Evolutionary conservation across 2,888 invertebrate species (phyloP).

Genomic region (Synergus japonicus): DNA sequence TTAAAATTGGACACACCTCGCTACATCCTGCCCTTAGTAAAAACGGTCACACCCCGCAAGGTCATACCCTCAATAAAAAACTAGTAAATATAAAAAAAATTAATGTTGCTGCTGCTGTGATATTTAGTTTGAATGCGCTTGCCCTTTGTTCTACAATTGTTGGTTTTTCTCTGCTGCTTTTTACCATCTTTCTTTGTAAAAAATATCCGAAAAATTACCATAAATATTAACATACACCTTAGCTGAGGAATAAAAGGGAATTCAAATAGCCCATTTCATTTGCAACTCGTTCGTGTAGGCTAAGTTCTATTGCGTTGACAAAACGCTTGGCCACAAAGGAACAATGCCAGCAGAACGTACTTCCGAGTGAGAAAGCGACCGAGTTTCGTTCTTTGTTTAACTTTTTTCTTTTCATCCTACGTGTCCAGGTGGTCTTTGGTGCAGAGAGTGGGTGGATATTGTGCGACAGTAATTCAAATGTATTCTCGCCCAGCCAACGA

Average conservation of each 20-base stretch:
- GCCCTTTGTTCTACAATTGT: too few species aligned
- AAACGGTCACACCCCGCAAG: too few species aligned
- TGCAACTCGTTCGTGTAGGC: not conserved
- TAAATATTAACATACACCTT: not conserved
- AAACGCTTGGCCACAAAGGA: constrained; percentile 8
- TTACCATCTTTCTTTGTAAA: too few species aligned
- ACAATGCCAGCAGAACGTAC: constrained; percentile 16
- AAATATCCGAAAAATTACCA: too few species aligned
- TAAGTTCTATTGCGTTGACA: not conserved
- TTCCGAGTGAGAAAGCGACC: constrained; percentile 1
- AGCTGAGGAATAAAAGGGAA: not conserved
- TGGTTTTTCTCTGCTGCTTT: too few species aligned
- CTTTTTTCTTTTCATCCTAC: constrained; percentile 19
- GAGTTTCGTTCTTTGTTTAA: constrained; percentile 13
- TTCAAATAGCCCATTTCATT: not conserved
- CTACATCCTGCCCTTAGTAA: too few species aligned
- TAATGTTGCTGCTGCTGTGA: too few species aligned
- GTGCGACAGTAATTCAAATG: constrained; percentile 29
- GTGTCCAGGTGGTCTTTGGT: constrained; percentile 17
- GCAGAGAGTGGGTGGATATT: constrained; percentile 25
- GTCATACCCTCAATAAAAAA: too few species aligned
- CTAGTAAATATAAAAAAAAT: too few species aligned
- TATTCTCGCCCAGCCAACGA: constrained; percentile 15
- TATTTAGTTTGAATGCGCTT: too few species aligned
- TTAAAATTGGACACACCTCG: too few species aligned